Evolutionary conservation across 2,888 invertebrate genomes (phyloP).

Genomic region (Arge pagana): DNA sequence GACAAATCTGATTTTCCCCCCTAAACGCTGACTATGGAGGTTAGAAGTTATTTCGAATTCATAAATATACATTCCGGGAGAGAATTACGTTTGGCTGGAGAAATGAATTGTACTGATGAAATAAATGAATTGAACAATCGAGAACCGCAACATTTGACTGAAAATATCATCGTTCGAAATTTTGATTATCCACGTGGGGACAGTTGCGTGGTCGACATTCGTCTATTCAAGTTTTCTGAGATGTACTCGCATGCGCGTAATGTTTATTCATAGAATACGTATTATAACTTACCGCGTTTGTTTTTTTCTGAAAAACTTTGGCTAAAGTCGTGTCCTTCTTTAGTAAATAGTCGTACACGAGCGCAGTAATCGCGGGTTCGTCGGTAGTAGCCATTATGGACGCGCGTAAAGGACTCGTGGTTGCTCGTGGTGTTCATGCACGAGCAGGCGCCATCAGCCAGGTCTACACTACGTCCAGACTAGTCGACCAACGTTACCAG

Average conservation of each 20-base stretch:
- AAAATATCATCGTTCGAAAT: not conserved
- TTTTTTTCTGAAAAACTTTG: constrained; percentile 70
- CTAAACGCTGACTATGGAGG: not conserved
- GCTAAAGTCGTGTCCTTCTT: constrained; percentile 71
- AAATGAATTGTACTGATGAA: not conserved
- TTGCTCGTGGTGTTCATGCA: too few relatives aligned
- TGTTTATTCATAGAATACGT: too few relatives aligned
- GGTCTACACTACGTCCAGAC: too few relatives aligned
- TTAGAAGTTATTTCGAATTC: constrained; percentile 2
- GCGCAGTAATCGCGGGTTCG: constrained; percentile 60
- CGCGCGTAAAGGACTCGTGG: constrained; percentile 37
- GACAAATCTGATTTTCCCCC: not conserved
- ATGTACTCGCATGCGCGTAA: not conserved
- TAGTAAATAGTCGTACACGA: constrained; percentile 70
- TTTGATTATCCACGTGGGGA: constrained; percentile 36
- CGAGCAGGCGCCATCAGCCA: too few relatives aligned
- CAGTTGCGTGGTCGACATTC: not conserved
- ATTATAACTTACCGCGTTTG: constrained; percentile 71
- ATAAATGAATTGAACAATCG: not conserved
- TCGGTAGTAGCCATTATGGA: constrained; percentile 59
- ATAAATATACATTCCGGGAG: too few relatives aligned
- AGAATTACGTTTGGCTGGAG: not conserved
- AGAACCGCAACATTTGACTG: not conserved
- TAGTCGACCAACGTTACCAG: too few relatives aligned
- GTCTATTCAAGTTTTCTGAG: not conserved